Conservation (phyloP, 2,888 invertebrate species). For the Idaea aversata region DNA sequence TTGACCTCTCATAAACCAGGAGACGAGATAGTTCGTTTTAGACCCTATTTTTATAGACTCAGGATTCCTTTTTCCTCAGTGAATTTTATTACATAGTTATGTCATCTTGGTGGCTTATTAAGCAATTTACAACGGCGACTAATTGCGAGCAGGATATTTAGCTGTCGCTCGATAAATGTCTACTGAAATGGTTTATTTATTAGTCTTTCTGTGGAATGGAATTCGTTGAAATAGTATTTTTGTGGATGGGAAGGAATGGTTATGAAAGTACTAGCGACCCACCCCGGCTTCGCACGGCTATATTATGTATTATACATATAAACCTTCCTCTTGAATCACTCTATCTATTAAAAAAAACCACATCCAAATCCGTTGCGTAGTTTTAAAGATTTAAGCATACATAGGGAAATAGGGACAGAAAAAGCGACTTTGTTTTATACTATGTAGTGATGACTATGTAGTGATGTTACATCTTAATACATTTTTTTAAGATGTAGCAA, state of each 20-base stretch:
- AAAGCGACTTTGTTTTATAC: too few species aligned
- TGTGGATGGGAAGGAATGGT: not conserved
- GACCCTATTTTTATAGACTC: not conserved
- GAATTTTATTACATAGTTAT: slow-evolving; percentile 1
- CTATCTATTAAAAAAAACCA: too few species aligned
- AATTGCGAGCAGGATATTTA: slow-evolving; percentile 15
- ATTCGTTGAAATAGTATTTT: not conserved
- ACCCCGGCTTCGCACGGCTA: too few species aligned
- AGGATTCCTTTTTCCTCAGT: not conserved
- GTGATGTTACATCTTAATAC: too few species aligned
- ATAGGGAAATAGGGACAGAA: too few species aligned
- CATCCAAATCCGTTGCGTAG: too few species aligned
- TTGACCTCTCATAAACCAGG: slow-evolving; percentile 9
- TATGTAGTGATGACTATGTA: too few species aligned
- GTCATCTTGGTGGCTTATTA: slow-evolving; percentile 17
- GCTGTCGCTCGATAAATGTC: slow-evolving; percentile 10
- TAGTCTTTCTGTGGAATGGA: slow-evolving; percentile 6
- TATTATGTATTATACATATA: too few species aligned
- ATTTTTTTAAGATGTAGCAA: too few species aligned
- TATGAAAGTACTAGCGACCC: too few species aligned
- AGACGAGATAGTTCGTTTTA: not conserved
- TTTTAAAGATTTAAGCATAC: too few species aligned
- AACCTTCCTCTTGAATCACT: too few species aligned
- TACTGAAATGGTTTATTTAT: not conserved
- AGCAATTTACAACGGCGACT: slow-evolving; percentile 19